Evolutionary conservation across 2,113 vertebrate species (phyloP), one percentile per base, ranked within the genome.

Genomic region (Ptilonorhynchus violaceus): DNA sequence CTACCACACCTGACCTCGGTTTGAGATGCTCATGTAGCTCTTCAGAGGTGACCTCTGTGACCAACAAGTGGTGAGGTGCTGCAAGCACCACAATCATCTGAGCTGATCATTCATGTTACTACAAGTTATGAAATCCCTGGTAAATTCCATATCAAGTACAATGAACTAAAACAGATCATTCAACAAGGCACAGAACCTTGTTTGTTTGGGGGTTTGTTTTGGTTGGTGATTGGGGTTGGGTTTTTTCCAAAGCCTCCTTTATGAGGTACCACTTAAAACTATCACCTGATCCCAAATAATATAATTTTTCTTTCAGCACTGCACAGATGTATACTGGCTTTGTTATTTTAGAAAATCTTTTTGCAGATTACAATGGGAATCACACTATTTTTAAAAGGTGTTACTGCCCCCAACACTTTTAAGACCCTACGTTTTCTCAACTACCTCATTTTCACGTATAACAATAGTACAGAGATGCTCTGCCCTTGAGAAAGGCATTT

Each of bases 351-450:
- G 37, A 50, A 73, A 56, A 24, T 31, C 39, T 31, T 79, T 6
- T 9, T 72, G 33, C 13, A 68, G 53, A 35, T 77, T 46, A 60
- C 27, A 18, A 74, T 5, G 9, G 59, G 9, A 89, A 74, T 41
- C 20, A 35, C 17, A 21, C 7, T 13, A n/a, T 33, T 13, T 31
- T 52, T 39, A 5, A 0, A 47, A 67, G 7, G 42, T 1, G 2
- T 49, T 23, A 75, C 7, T 55, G 15, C 6, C 19, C 30, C 15
- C 13, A 78, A 46, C 52, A 74, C 24, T 46, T 84, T 44, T 7
- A 63, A 63, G 50, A 62, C 23, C 7, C 21, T 18, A 16, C 6
- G 3, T 64, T 93, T 76, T 84, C 84, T 73, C 31, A 76, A 39
- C 13, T 52, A 66, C 7, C 20, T 49, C 15, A 58, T 74, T 89